Evolutionary conservation across 2,888 invertebrate species (phyloP), one percentile per base, ranked within the genome.

Genomic region (Muscina levida): DNA sequence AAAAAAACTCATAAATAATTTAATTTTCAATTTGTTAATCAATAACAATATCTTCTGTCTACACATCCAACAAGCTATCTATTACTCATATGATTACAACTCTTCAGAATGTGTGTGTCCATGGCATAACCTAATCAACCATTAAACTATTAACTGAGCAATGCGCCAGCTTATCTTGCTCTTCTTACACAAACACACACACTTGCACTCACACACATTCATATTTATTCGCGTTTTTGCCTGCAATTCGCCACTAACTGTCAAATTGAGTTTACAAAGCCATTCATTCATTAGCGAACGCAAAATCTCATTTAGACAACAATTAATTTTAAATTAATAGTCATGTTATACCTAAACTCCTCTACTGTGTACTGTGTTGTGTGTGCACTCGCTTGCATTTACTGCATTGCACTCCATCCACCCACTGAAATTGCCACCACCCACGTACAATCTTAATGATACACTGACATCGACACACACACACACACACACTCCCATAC

Each of bases 291-390:
- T 59, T 59, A 39, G 19, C 31, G 8, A 59, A 59, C 37, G 59
- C 31, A 59, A 37, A 59, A 59, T 59, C 59, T 39, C 19, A 59
- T 59, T 59, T 59, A 37, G 31, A 37, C 59, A 1, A 59, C 59
- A 59, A 59, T 59, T 59, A 59, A 59, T 59, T 59, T 59, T 17
- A 59, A 59, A 59, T 19, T 59, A 59, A 59, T 59, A 59, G 59
- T 31, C 59, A 13, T 11, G 24, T 53, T 22, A 31, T 31, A 31
- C 31, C 31, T 31, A 48, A 48, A 24, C 19, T 48, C 48, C 8
- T 48, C 19, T 5, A n/a, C n/a, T n/a, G n/a, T n/a, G n/a, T n/a
- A n/a, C n/a, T n/a, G n/a, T n/a, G n/a, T 44, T 44, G 44, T 44
- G 39, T 39, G 5, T 39, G 10, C 39, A 44, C 44, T 44, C 44